phyloP scores from a whole-genome alignment of 2,113 vertebrate species.

The Gymnogyps californianus region DNA sequence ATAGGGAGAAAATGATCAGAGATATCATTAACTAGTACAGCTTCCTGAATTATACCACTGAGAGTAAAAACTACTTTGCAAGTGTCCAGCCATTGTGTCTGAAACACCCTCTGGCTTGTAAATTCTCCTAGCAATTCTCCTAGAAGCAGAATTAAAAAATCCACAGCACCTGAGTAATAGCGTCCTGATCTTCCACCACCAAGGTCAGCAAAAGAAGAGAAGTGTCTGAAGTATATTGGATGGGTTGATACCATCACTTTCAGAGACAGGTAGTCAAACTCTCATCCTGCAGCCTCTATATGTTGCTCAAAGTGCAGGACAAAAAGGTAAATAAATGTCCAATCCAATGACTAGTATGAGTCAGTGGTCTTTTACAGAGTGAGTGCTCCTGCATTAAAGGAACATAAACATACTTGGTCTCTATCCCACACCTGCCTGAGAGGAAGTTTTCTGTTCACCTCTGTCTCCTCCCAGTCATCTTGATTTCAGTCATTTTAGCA shows the following conservation, averaged over 20 bases:
- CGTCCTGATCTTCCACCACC: background rate
- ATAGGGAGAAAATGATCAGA: background rate
- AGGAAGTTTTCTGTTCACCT: background rate
- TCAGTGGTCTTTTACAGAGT: background rate
- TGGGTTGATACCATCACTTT: background rate
- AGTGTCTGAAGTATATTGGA: background rate
- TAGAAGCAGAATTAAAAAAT: background rate
- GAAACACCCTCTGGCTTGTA: background rate
- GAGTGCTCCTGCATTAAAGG: background rate
- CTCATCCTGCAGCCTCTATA: background rate
- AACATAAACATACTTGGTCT: background rate
- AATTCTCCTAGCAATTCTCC: background rate
- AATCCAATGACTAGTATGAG: background rate
- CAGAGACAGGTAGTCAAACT: background rate
- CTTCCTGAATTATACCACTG: background rate
- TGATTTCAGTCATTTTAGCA: background rate
- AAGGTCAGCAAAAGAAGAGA: background rate
- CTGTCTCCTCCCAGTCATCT: background rate
- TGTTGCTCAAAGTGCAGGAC: background rate
- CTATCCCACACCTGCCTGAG: background rate
- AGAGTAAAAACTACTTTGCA: background rate
- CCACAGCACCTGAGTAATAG: background rate
- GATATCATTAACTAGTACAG: accelerated
- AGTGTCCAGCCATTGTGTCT: background rate
- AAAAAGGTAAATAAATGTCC: background rate